Percentiles rank a stretch among this genome's conserved stretches.
These are phyloP conservation scores for Pipistrellus nathusii DNA, from an alignment of 2,797 vertebrate genomes.

Conservation along the genomic window DNA sequence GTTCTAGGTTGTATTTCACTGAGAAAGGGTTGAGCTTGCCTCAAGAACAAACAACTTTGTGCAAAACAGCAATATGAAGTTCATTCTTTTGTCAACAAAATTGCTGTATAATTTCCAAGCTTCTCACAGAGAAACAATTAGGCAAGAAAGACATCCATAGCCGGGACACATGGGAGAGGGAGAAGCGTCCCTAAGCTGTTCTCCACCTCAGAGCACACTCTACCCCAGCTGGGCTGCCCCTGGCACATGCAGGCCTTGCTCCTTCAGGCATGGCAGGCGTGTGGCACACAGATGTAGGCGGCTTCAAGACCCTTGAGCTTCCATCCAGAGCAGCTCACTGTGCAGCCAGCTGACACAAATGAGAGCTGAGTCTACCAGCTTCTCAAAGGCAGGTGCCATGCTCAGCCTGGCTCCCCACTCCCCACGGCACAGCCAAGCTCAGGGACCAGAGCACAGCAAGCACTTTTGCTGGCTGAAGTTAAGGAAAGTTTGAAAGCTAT, in stretches of 20 bases:
- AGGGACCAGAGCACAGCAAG: not conserved
- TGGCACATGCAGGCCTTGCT: not conserved
- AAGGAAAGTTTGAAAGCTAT: not conserved
- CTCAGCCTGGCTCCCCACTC: not conserved
- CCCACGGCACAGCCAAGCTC: not conserved
- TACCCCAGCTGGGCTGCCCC: not conserved
- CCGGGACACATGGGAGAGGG: not conserved
- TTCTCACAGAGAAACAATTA: slow-evolving; percentile 51
- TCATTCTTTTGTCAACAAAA: slow-evolving; percentile 70
- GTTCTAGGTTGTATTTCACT: slow-evolving; percentile 45
- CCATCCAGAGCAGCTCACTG: not conserved
- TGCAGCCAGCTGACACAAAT: not conserved
- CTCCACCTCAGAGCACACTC: not conserved
- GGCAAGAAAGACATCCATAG: not conserved
- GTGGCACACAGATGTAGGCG: not conserved
- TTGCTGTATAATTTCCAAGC: slow-evolving; percentile 58
- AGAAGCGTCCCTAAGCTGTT: not conserved
- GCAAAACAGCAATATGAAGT: slow-evolving; percentile 53
- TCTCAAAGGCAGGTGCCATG: not conserved
- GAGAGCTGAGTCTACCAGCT: not conserved
- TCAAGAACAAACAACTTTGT: slow-evolving; percentile 32
- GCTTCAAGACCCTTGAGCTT: not conserved
- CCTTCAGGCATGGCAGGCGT: not conserved
- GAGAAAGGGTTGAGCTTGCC: not conserved
- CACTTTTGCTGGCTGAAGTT: not conserved